Percentiles rank a stretch among this genome's conserved stretches.
These are phyloP conservation scores for Gallinago media DNA, from an alignment of 2,113 vertebrate genomes.

Conservation along the genomic window DNA sequence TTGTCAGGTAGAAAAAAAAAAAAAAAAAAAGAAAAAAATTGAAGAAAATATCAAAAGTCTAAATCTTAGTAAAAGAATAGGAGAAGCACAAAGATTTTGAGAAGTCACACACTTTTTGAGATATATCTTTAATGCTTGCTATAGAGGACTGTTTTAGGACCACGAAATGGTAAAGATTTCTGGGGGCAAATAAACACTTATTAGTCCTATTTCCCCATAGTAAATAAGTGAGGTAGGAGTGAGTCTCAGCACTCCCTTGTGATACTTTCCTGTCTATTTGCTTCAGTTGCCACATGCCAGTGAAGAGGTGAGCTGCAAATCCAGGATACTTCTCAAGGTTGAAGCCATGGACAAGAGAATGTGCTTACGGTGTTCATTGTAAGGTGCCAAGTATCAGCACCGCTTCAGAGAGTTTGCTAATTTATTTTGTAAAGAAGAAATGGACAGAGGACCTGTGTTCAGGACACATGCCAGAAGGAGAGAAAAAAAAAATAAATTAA, in stretches of 20 bases:
- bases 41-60: background rate
- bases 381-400: background rate
- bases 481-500: background rate
- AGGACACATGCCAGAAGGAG: background rate
- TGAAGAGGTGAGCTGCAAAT: background rate
- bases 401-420: constrained; percentile 7
- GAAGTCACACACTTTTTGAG: background rate
- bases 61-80: background rate
- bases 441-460: background rate
- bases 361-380: background rate
- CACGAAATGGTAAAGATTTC: background rate
- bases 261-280: background rate
- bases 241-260: accelerated
- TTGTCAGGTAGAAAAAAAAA: too few relatives aligned
- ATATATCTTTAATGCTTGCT: background rate
- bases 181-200: background rate
- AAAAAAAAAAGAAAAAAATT: too few relatives aligned
- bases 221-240: background rate
- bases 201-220: background rate
- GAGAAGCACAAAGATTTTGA: background rate
- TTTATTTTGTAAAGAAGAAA: constrained; percentile 5
- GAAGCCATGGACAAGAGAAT: background rate
- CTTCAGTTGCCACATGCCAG: background rate
- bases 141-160: background rate
- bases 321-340: background rate